Evolutionary conservation across 1,140 invertebrate genomes (phyloP), one percentile per base, ranked within the genome.

Genomic region (Brevipalpus yothersi): DNA sequence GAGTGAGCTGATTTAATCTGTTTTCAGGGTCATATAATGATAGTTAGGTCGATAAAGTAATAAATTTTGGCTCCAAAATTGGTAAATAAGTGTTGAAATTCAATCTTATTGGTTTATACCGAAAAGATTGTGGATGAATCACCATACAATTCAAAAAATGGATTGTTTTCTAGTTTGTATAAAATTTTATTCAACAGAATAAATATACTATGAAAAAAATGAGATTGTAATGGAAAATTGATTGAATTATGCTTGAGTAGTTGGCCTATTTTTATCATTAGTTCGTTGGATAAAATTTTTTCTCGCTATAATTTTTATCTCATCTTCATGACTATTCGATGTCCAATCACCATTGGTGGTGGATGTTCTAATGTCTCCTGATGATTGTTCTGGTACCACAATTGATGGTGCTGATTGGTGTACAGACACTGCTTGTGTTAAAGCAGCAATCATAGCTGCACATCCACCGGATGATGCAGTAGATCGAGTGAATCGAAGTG

Each of bases 341-440:
- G 59, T 62, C 43, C 53, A 43, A 13, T 60, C 58, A 9, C 58
- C 61, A 51, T 62, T 62, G 1, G 61, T 62, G 4, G 61, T 62
- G 8, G 56, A 58, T 10, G 59, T 60, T 39, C 43, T 54, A n/a
- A 60, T 15, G n/a, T 53, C 53, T n/a, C 60, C 55, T 8, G 51
- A 56, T 23, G 61, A 61, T 17, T 58, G n/a, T 51, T 62, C 61
- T n/a, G 56, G 43, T n/a, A 57, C 17, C 0, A 54, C 41, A 17
- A 61, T 62, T 15, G 53, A 19, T 12, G 61, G 58, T 23, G 49
- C 58, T 2, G 41, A 41, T 21, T 54, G 53, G n/a, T 55, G 53
- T 15, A 31, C 53, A 11, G 53, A 55, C 23, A 55, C 21, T 7
- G 53, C 58, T 19, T 51, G 49, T 11, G 58, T 62, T n/a, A 42